Evolutionary conservation across 2,113 vertebrate genomes (phyloP), one percentile per base, ranked within the genome.

Genomic region (Oriolus oriolus): DNA sequence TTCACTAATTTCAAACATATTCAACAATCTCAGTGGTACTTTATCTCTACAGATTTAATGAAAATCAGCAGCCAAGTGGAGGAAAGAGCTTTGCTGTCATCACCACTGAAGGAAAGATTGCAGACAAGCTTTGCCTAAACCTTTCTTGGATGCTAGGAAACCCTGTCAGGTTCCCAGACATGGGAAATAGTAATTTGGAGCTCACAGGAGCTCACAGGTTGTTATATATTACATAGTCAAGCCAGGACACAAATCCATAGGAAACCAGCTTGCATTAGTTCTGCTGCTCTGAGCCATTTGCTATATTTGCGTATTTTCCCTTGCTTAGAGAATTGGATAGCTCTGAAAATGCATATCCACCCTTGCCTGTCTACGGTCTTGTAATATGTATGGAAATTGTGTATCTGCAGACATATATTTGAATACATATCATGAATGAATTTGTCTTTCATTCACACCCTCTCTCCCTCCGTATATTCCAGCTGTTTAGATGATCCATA

Each of bases 1-100:
- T 66, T 89, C 47, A 54, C 52, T 95, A 75, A 84, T 93, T 89
- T 93, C 92, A 91, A 75, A 52, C 45, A 57, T 83, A 90, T 88
- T 76, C 88, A 41, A 70, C 47, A 78, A 35, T 66, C 83, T 80
- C 21, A 3, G 52, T 84, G 33, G 24, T 69, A 77, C 33, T 31
- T 30, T 44, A 52, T 81, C n/a, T 21, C 39, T 56, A 74, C 17
- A 89, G 60, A 60, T 90, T 47, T 81, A 87, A 81, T 66, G 41
- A 87, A 87, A 84, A 87, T 73, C 10, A 4, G 33, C 64, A 87
- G 61, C 53, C 82, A 90, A 88, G 42, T 35, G 71, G 54, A 89
- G 56, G 37, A 84, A 91, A 50, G 64, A 92, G 33, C 44, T 75
- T 22, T 81, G 60, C 47, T 86, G 52, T 74, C 42, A 74, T 74